These are phyloP conservation scores for Etia nguti DNA, from an alignment of 2,113 vertebrate genomes.

Conservation along the genomic window DNA sequence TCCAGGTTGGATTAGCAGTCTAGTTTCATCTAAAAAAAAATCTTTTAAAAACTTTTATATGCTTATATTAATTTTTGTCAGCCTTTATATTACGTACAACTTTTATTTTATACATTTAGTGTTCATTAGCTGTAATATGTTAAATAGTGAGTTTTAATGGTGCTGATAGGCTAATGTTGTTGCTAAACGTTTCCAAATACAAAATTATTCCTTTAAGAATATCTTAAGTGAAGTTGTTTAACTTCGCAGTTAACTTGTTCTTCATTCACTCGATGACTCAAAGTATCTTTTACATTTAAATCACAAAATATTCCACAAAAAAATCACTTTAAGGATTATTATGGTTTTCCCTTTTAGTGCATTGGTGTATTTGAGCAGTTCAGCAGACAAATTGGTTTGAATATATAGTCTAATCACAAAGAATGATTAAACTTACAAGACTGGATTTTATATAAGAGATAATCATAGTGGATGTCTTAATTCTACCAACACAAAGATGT, in stretches of 20 bases:
- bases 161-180: background rate
- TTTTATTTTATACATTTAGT: background rate
- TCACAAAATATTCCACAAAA: slow-evolving; percentile 26
- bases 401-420: slow-evolving; percentile 7
- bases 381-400: background rate
- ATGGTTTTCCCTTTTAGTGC: background rate
- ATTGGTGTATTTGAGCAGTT: background rate
- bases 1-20: background rate
- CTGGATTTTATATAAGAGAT: slow-evolving; percentile 11
- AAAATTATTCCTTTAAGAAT: background rate
- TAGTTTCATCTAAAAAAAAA: background rate
- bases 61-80: background rate
- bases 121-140: background rate
- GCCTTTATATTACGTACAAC: background rate
- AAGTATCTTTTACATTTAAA: slow-evolving; percentile 11
- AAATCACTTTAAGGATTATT: background rate
- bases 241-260: background rate
- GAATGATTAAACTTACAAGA: slow-evolving; percentile 4
- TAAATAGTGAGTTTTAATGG: background rate
- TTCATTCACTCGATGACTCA: background rate
- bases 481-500: slow-evolving; percentile 59
- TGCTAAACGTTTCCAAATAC: background rate
- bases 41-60: background rate
- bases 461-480: slow-evolving; percentile 31
- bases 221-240: background rate